Evolutionary conservation across 2,888 invertebrate genomes (phyloP).

Genomic region (Achlya flavicornis): DNA sequence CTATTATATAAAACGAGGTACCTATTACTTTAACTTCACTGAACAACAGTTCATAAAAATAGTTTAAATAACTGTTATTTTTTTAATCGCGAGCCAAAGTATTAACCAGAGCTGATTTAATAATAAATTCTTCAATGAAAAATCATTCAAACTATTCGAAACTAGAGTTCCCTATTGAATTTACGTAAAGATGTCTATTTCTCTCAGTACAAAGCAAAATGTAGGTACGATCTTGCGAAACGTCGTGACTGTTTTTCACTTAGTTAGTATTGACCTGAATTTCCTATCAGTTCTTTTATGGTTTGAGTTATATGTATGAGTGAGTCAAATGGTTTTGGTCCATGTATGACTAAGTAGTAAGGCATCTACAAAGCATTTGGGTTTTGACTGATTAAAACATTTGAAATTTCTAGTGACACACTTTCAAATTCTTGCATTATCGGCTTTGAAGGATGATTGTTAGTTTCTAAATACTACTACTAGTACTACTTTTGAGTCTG

Average conservation of each 20-base stretch:
- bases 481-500: neutral
- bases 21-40: no score
- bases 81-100: no score
- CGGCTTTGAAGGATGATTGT: neutral
- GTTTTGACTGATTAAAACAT: neutral
- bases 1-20: no score
- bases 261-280: constrained; percentile 5
- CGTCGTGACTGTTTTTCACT: constrained; percentile 2
- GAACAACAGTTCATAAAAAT: no score
- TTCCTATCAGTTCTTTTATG: neutral
- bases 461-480: neutral
- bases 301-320: neutral
- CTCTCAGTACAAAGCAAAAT: neutral
- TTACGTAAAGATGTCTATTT: no score
- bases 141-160: neutral
- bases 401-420: constrained; percentile 1
- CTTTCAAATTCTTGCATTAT: neutral
- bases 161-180: no score
- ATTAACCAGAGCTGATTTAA: neutral
- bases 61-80: no score
- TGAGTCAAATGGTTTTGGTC: neutral
- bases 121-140: neutral
- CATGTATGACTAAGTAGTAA: neutral
- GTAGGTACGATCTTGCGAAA: neutral
- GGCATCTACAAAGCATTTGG: neutral